Evolutionary conservation across 1,140 invertebrate species (phyloP), one percentile per base, ranked within the genome.

Genomic region (Plutomurus gul): DNA sequence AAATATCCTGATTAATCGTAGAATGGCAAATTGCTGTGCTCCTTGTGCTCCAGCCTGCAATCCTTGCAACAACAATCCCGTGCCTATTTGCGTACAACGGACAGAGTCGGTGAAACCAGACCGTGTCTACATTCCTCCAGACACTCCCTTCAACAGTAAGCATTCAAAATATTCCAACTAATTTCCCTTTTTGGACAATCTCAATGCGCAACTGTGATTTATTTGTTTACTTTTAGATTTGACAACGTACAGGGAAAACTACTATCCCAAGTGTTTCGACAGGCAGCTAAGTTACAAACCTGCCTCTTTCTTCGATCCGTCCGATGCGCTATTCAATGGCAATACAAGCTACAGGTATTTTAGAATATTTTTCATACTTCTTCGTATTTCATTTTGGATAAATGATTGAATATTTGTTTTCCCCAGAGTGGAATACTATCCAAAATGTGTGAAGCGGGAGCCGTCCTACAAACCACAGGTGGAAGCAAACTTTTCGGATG

Each of bases 191-290:
- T 39, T 22, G 20, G 46, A 36, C n/a, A 8, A 30, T 5, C 71
- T 36, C n/a, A 73, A 36, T 20, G 10, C 20, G 8, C 49, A 56
- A 11, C 33, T 70, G 22, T 7, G 4, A n/a, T n/a, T n/a, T n/a
- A n/a, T n/a, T n/a, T n/a, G n/a, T n/a, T n/a, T n/a, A n/a, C 25
- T 70, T 70, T 22, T 20, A 56, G 75, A 49, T 8, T n/a, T 76
- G 22, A 76, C 78, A 25, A 79, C 81, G 1, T 82, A 82, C 27
- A 60, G 75, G 18, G 81, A 82, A 11, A 43, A 79, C 30, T 82
- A 77, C 16, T 77, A 74, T 37, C 22, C 27, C n/a, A 82, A 82
- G 37, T 82, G 81, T 37, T 51, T 75, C 8, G 40, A 56, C 16
- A 25, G 22, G 4, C 18, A 33, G 18, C 37, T 46, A 39, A 77